Evolutionary conservation across 1,140 invertebrate genomes (phyloP).

Genomic region (silkworm (Bombyx mori)): ASM3026992v2 NC_085129.1:2812501-2813000

Average conservation of each 20-base stretch:
- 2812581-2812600: background rate
- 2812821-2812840: slow-evolving; percentile 20
- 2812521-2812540: background rate
- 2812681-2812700: slow-evolving; percentile 52
- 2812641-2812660: slow-evolving; percentile 37
- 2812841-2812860: slow-evolving; percentile 32
- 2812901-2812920: slow-evolving; percentile 40
- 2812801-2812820: slow-evolving; percentile 50
- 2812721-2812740: slow-evolving; percentile 44
- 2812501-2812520: too few species aligned
- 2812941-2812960: background rate
- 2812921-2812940: slow-evolving; percentile 25
- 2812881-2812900: slow-evolving; percentile 42
- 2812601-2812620: slow-evolving; percentile 21
- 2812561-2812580: background rate
- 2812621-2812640: slow-evolving; percentile 29
- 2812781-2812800: slow-evolving; percentile 33
- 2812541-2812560: too few species aligned
- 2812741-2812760: slow-evolving; percentile 38
- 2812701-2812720: slow-evolving; percentile 40
- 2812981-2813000: slow-evolving; percentile 26
- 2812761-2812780: slow-evolving; percentile 31
- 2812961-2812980: slow-evolving; percentile 1
- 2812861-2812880: slow-evolving; percentile 43
- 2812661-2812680: slow-evolving; percentile 42